Base-by-base conservation (phyloP, 2,888 invertebrate genomes). In the Cenopis cana region DNA sequence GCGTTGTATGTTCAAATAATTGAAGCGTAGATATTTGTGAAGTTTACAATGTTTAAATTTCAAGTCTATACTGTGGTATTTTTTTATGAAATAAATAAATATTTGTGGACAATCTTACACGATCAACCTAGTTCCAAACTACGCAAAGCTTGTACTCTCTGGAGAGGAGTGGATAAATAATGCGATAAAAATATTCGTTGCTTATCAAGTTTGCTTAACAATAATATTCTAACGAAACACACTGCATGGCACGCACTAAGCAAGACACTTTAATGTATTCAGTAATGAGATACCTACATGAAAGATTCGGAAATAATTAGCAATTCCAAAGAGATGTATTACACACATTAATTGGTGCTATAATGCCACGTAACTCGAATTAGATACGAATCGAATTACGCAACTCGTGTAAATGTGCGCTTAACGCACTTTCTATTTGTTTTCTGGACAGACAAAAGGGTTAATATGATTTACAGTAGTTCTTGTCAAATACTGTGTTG, bases 301-400 rank as follows among this genome's bases (percentile, higher is more conserved):
- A 68, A 50, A 70, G 38, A 24, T 24, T 70, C 69, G 69, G 69
- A 70, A 70, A 59, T 65, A 38, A 70, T 70, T 70, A 65, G 69
- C 65, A 65, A 70, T 70, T 70, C 69, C 52, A 59, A 52, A 52
- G 41, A 59, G 50, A 59, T 59, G 41, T 52, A 29, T 24, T 52
- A 38, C 9, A 59, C 5, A 59, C 14, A 52, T 70, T 70, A 70
- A 70, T 65, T 65, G 33, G 29, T 59, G 64, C 49, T 29, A 61
- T 61, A 71, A 71, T 62, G 66, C 55, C 55, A 61, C 71, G 71
- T 71, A 71, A 71, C 65, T 18, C 46, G 38, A 67, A 71, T 67
- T 67, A 71, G 61, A 71, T 56, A 38, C 38, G 33, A 46, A 67
- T 71, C 71, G 18, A 46, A 33, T 71, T 71, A 67, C 50, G 67